Percentiles rank a stretch among this genome's conserved stretches.
phyloP scores from a whole-genome alignment of 2,797 vertebrate genomes.

The Buphagus erythrorhynchus region DNA sequence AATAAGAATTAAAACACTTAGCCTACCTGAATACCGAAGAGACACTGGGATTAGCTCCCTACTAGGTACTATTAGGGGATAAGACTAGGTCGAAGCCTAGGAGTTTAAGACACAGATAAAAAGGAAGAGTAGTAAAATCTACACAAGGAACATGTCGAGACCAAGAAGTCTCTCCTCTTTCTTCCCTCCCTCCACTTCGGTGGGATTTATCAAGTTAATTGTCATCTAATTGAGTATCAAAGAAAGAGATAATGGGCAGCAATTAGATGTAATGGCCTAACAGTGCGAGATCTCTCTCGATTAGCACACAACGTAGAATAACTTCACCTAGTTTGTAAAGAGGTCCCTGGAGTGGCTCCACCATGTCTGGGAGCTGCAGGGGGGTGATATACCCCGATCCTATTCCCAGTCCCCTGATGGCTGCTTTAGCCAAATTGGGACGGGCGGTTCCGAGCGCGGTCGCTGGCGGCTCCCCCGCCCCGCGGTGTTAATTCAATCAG shows the following conservation, averaged over 20 bases:
- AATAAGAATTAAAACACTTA: neutral
- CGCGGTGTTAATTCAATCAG: neutral
- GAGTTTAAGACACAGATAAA: neutral
- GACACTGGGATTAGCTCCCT: neutral
- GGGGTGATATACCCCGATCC: neutral
- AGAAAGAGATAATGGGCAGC: conserved; percentile 74
- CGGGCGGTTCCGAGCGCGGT: neutral
- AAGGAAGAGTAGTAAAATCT: neutral
- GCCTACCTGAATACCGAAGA: neutral
- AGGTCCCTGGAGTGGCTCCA: conserved; percentile 60
- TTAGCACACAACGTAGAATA: conserved; percentile 49
- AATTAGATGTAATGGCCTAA: conserved; percentile 72
- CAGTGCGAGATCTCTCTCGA: conserved; percentile 31
- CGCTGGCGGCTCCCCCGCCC: neutral
- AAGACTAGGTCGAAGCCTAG: neutral
- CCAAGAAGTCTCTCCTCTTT: neutral
- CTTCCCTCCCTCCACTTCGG: neutral
- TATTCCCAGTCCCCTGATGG: neutral
- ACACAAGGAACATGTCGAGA: neutral
- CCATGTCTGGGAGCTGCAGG: conserved; percentile 29
- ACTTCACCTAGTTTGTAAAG: conserved; percentile 37
- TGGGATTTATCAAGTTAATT: conserved; percentile 64
- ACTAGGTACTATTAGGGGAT: neutral
- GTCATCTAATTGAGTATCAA: conserved; percentile 76
- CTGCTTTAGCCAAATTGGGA: neutral